Evolutionary conservation across 2,797 vertebrate species (phyloP), one percentile per base, ranked within the genome.

Genomic region (Propithecus deckenii): DNA sequence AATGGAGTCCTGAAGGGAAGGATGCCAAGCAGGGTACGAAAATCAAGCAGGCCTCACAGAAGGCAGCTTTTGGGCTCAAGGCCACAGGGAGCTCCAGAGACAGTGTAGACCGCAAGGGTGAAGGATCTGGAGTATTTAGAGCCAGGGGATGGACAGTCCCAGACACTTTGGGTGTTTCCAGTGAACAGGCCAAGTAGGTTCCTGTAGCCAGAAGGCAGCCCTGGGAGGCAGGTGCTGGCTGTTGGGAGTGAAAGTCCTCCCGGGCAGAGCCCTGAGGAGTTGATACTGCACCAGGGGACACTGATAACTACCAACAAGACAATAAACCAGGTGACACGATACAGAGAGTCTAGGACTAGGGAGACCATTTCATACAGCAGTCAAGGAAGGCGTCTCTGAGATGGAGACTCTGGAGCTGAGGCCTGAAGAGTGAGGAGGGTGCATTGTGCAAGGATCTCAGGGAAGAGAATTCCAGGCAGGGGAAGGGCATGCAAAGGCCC

Each of bases 81-180:
- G n/a, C 35, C 11, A 11, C 14, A 35, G n/a, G 46, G 13, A 38
- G 15, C 41, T 80, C 28, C 11, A 9, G 32, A 55, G 48, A 48
- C 30, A 52, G 43, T 0, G 3, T 0, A 12, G 46, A 59, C 38
- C 52, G 57, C 23, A 46, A n/a, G 5, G 6, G 43, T 11, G 2
- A 35, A 69, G 43, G 2, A 50, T 32, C 15, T 6, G 20, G 67
- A 50, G 38, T n/a, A 18, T 35, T 52, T 18, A 50, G 8, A 11
- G 17, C 43, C 52, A 30, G 8, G 30, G 13, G 7, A 12, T 25
- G 30, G 22, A 18, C 2, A 14, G 11, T 50, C 69, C 30, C 20
- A 38, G n/a, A 52, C 23, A 12, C 18, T 20, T 6, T 1, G 10
- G 35, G 30, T 23, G 4, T 12, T 69, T 52, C 38, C 4, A 50